These are phyloP conservation scores for Lethenteron camtschaticum DNA, from an alignment of 2,113 vertebrate species.

Conservation along the genomic window DNA sequence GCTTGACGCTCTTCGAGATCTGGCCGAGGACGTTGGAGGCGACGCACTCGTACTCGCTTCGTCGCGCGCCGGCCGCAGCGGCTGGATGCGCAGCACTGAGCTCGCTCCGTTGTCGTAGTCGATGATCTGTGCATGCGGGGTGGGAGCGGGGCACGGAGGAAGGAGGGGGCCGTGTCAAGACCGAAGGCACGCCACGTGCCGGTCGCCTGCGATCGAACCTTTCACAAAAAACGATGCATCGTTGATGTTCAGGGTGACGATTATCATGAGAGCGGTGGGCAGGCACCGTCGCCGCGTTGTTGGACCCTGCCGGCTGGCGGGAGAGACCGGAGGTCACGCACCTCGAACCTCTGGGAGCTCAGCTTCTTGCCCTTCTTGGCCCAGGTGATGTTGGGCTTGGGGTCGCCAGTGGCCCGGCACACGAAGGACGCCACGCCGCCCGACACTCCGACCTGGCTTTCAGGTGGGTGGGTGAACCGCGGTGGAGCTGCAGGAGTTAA, in stretches of 20 bases:
- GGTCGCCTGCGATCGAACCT: too few species aligned
- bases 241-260: too few species aligned
- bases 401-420: constrained; percentile 79
- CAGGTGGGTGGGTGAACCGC: constrained; percentile 62
- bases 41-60: background rate
- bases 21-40: constrained; percentile 1
- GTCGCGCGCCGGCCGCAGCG: background rate
- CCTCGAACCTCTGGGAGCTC: constrained; percentile 93
- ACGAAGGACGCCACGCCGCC: constrained; percentile 93
- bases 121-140: background rate
- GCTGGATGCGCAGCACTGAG: background rate
- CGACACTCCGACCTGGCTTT: constrained; percentile 81
- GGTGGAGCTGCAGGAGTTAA: constrained; percentile 24
- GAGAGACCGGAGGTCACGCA: constrained; percentile 16
- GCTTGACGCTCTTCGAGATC: background rate
- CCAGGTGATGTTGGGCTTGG: constrained; percentile 82
- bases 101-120: background rate
- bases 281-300: too few species aligned
- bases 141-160: too few species aligned
- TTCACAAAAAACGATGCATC: too few species aligned
- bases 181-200: too few species aligned
- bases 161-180: too few species aligned
- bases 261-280: too few species aligned
- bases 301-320: too few species aligned
- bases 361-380: constrained; percentile 97